Percentiles rank a stretch among this genome's conserved stretches.
Evolutionary conservation across 1,140 invertebrate species (phyloP).

Genomic region (Diabrotica undecimpunctata): DNA sequence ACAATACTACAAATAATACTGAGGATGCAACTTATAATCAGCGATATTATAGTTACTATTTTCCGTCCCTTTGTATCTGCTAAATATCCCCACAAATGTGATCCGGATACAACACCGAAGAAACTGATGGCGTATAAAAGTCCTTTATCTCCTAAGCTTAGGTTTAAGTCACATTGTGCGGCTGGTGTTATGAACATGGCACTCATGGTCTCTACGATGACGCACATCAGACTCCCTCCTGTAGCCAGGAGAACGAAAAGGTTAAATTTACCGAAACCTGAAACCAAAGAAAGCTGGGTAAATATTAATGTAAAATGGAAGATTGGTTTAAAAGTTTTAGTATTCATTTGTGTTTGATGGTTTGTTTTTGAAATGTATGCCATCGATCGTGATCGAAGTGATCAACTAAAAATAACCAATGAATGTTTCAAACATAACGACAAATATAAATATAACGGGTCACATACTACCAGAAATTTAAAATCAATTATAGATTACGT

Average conservation of each 20-base stretch:
- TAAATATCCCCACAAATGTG: conserved; percentile 46
- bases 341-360: no score
- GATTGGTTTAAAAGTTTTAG: background rate
- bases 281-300: conserved; percentile 9
- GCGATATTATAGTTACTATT: conserved; percentile 56
- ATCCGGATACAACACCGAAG: conserved; percentile 44
- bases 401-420: no score
- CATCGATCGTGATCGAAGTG: no score
- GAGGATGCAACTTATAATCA: conserved; percentile 56
- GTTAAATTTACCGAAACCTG: conserved; percentile 46
- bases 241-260: conserved; percentile 37
- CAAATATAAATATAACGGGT: no score
- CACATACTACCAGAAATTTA: no score
- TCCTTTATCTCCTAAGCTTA: conserved; percentile 41
- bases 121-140: conserved; percentile 42
- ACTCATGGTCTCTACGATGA: conserved; percentile 44
- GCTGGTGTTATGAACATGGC: conserved; percentile 47
- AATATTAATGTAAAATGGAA: background rate
- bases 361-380: no score
- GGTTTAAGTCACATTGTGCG: conserved; percentile 46
- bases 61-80: conserved; percentile 43
- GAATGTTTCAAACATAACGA: no score
- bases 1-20: conserved; percentile 57
- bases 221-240: conserved; percentile 44
- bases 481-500: no score